Evolutionary conservation across 2,888 invertebrate species (phyloP).

Genomic region (Leucozona laternaria): DNA sequence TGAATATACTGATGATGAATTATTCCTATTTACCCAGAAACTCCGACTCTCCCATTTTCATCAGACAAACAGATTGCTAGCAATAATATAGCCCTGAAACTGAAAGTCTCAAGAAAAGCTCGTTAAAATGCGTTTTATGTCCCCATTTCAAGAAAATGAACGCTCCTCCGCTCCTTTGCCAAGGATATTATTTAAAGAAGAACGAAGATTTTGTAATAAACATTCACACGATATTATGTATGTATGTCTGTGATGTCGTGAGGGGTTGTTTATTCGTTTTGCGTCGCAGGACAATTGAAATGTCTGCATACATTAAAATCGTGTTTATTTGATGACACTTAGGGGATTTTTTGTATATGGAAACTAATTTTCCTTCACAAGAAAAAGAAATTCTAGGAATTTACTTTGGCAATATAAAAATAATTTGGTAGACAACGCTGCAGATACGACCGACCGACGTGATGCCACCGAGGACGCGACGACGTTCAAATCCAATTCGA

Average conservation of each 20-base stretch:
- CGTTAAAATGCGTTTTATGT: slow-evolving; percentile 35
- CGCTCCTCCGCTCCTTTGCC: not conserved
- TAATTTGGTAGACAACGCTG: not conserved
- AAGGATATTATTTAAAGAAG: not conserved
- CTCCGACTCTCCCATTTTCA: not conserved
- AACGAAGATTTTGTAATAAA: not conserved
- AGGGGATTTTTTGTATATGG: not conserved
- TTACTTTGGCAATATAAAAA: not conserved
- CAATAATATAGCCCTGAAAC: slow-evolving; percentile 1
- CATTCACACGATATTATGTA: slow-evolving; percentile 11
- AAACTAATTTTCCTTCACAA: not conserved
- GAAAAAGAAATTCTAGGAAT: not conserved
- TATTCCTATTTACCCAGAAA: not conserved
- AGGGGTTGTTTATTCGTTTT: not conserved
- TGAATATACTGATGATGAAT: not conserved
- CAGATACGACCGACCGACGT: too few relatives aligned
- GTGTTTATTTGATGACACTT: not conserved
- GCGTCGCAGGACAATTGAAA: slow-evolving; percentile 4
- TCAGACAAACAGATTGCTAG: not conserved
- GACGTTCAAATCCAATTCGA: not conserved
- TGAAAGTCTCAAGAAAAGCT: not conserved
- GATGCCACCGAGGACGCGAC: not conserved
- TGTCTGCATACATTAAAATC: not conserved
- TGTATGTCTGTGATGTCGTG: not conserved
- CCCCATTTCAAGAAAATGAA: not conserved